Evolutionary conservation across 2,113 vertebrate species (phyloP).

Genomic region (Melanocharis versteri): DNA sequence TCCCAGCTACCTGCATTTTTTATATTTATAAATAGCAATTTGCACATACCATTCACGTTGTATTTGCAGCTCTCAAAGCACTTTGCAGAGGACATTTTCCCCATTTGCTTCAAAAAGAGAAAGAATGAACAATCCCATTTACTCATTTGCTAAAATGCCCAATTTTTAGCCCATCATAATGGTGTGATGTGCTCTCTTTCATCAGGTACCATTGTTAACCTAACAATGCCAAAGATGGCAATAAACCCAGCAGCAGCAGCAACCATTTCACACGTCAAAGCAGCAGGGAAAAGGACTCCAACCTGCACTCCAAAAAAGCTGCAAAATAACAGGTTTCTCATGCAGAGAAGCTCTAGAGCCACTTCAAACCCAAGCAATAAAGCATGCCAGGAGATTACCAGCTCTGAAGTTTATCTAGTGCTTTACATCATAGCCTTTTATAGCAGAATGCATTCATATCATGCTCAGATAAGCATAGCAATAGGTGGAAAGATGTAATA

Average conservation of each 20-base stretch:
- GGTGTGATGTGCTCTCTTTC: neutral
- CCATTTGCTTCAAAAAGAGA: neutral
- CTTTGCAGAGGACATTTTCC: neutral
- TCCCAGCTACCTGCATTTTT: neutral
- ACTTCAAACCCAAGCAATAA: neutral
- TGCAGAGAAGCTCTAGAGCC: neutral
- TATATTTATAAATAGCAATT: neutral
- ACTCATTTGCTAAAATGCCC: conserved; percentile 10
- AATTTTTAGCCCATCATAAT: neutral
- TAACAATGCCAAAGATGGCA: neutral
- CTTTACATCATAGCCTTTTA: neutral
- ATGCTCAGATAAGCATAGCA: neutral
- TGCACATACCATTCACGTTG: neutral
- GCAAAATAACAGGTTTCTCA: neutral
- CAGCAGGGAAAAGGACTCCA: neutral
- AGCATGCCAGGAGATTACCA: neutral
- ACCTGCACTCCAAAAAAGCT: neutral
- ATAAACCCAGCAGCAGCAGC: neutral
- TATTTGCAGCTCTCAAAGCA: neutral
- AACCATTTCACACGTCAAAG: neutral
- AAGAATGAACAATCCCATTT: neutral
- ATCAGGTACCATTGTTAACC: neutral
- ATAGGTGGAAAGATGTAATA: neutral
- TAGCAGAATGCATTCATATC: neutral
- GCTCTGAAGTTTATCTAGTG: neutral